Evolutionary conservation across 2,888 invertebrate genomes (phyloP).

Genomic region (Aleiodes leptofemur): DNA sequence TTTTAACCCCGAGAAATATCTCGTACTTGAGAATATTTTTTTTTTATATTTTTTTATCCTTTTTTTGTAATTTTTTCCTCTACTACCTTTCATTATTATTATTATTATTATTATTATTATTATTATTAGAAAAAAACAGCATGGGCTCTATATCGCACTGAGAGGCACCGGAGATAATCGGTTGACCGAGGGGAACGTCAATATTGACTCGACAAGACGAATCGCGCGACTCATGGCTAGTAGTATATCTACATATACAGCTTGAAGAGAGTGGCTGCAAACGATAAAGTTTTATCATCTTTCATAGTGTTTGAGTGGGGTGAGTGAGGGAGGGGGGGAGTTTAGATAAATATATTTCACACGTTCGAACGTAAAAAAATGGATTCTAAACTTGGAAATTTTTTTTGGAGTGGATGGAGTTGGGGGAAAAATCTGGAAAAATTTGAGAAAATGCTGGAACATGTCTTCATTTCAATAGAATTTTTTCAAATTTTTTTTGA

Average conservation of each 20-base stretch:
- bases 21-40: conserved; percentile 28
- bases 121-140: conserved; percentile 23
- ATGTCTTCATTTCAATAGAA: too few relatives aligned
- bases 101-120: too few relatives aligned
- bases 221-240: conserved; percentile 18
- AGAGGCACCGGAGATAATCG: conserved; percentile 50
- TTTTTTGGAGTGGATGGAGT: background rate
- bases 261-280: conserved; percentile 30
- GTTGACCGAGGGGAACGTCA: conserved; percentile 58
- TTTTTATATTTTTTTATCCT: background rate
- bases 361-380: conserved; percentile 10
- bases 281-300: conserved; percentile 46
- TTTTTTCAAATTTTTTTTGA: too few relatives aligned
- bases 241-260: conserved; percentile 33
- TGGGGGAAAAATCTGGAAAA: too few relatives aligned
- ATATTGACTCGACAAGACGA: conserved; percentile 55
- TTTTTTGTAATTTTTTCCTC: background rate
- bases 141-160: conserved; percentile 33
- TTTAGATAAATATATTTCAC: conserved; percentile 26
- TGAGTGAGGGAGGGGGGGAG: background rate
- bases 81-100: conserved; percentile 29
- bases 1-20: conserved; percentile 39
- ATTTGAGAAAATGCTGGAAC: too few relatives aligned
- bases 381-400: background rate
- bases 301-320: conserved; percentile 14